Evolutionary conservation across 2,797 vertebrate genomes (phyloP).

Genomic region (Simalia tracyae): DNA sequence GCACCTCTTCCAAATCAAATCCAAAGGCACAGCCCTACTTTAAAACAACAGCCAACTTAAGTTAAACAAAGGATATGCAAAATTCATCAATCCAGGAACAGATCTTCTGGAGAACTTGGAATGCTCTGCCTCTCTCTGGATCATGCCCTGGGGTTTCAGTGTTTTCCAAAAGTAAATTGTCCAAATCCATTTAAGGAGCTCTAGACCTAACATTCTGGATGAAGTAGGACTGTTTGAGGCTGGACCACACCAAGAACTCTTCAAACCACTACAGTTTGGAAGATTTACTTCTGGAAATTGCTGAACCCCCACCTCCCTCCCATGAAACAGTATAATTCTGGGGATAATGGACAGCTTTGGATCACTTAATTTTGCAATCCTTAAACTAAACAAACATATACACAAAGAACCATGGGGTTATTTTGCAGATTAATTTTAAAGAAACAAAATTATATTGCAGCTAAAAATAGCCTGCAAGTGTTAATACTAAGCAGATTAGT

Average conservation of each 20-base stretch:
- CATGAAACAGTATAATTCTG: background rate
- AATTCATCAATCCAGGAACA: background rate
- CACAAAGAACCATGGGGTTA: background rate
- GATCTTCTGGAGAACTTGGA: background rate
- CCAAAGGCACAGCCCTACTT: background rate
- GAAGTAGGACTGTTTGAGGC: background rate
- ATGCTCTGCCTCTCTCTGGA: background rate
- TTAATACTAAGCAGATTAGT: background rate
- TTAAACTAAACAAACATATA: background rate
- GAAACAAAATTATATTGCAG: too few species aligned
- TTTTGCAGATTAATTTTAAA: background rate
- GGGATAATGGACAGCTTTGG: background rate
- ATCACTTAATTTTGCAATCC: background rate
- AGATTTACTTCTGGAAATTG: background rate
- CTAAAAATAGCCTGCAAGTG: background rate
- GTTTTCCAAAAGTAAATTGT: background rate
- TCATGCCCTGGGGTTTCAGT: background rate
- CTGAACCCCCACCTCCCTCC: background rate
- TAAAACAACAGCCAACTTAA: background rate
- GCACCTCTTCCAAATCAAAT: background rate
- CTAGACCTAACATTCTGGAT: background rate
- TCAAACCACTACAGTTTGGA: background rate
- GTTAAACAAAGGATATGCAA: background rate
- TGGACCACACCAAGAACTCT: background rate
- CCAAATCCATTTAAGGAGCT: background rate